Evolutionary conservation across 2,797 vertebrate species (phyloP), one percentile per base, ranked within the genome.

Genomic region (Nannoperca obscura): DNA sequence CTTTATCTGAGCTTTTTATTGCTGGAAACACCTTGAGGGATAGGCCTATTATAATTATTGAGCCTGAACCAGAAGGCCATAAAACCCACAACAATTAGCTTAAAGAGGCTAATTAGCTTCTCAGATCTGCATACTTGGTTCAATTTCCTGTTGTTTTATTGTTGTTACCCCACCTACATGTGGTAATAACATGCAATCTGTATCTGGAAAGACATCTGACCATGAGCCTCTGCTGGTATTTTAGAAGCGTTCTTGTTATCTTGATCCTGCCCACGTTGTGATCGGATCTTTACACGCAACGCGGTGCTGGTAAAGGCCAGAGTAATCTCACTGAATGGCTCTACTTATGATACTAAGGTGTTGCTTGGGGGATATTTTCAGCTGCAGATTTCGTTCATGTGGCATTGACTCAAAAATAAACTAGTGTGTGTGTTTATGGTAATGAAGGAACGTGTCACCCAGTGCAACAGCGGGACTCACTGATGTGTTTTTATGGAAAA

Each of bases 391-490:
- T 32, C 4, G 32, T 32, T 32, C 36, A 20, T 42, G 44, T 62
- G 24, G 40, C 19, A 78, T 7, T 54, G 62, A 73, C 27, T 61
- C 32, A n/a, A 20, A 32, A 60, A 60, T 54, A 47, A 60, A 72
- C 27, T 8, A 27, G 17, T 44, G 60, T 64, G 60, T 64, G 70
- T 55, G 55, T 54, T 49, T 7, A 40, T 55, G 50, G 20, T 44
- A 17, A 50, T 55, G 55, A 68, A 27, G 27, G 15, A 54, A n/a
- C 46, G 47, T 60, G 50, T 53, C 47, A 64, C 20, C n/a, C 71
- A 64, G n/a, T 55, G 40, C 40, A 27, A 20, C 36, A 22, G 20
- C 3, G 6, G 32, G 52, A 19, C 67, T 50, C 46, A 34, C 11
- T 17, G 15, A 32, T 19, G 22, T 14, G n/a, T 19, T 57, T 52